Evolutionary conservation across 2,113 vertebrate species (phyloP).

Genomic region (Tragelaphus buxtoni): DNA sequence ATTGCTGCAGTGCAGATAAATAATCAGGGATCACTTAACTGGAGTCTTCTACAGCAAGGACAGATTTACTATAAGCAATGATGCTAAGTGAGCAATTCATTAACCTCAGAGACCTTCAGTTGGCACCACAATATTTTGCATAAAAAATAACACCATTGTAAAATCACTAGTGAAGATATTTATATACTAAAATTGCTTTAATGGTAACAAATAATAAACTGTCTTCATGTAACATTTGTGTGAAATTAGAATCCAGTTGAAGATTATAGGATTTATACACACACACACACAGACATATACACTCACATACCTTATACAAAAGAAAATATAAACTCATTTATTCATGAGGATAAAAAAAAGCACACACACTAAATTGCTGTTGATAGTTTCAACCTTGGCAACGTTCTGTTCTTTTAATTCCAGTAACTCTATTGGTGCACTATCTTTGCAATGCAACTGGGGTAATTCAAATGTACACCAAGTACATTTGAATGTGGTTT

Average conservation of each 20-base stretch:
- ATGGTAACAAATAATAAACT: neutral
- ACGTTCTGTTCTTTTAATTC: constrained; percentile 42
- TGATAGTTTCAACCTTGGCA: constrained; percentile 59
- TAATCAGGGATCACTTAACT: neutral
- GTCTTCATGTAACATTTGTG: neutral
- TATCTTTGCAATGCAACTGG: constrained; percentile 38
- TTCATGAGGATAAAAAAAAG: neutral
- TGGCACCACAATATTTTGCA: neutral
- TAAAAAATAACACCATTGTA: neutral
- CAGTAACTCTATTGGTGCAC: constrained; percentile 30
- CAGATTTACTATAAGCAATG: neutral
- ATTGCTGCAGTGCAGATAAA: neutral
- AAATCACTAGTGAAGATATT: neutral
- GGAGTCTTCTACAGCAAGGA: neutral
- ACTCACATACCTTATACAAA: neutral
- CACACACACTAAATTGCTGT: neutral
- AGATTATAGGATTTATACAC: neutral
- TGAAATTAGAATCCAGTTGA: neutral
- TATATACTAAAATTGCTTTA: constrained; percentile 6
- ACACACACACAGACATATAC: neutral
- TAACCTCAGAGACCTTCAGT: neutral
- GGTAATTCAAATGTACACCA: constrained; percentile 44
- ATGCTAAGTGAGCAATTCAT: neutral
- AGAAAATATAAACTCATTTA: constrained; percentile 1
- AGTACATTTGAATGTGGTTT: constrained; percentile 60